These are phyloP conservation scores for Drosophila mojavensis DNA, from an alignment of 1,140 invertebrate genomes.

Conservation along the genomic window DNA sequence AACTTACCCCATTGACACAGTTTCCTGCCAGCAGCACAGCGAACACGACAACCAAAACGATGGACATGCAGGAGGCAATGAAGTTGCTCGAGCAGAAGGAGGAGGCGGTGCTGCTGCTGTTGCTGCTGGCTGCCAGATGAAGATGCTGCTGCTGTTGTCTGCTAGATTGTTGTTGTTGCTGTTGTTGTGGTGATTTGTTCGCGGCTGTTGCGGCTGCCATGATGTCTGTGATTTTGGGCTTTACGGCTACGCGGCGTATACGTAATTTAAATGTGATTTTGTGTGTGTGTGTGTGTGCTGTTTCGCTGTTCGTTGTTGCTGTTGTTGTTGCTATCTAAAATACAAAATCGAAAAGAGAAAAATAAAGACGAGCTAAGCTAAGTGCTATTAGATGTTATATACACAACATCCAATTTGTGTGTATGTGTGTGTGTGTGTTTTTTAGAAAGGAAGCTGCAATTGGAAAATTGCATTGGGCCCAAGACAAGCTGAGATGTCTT, in stretches of 20 bases:
- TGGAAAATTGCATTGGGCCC: constrained; percentile 21
- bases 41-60: constrained; percentile 65
- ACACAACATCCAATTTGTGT: constrained; percentile 20
- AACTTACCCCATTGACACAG: constrained; percentile 84
- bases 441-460: constrained; percentile 72
- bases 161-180: constrained; percentile 38
- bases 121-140: constrained; percentile 42
- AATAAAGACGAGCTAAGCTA: constrained; percentile 48
- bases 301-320: constrained; percentile 7
- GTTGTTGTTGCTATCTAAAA: constrained; percentile 59
- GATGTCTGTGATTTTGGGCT: constrained; percentile 68
- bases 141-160: constrained; percentile 59
- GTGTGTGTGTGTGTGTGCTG: not conserved
- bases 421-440: constrained; percentile 12
- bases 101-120: constrained; percentile 14
- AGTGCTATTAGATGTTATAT: constrained; percentile 45
- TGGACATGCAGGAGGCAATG: constrained; percentile 41
- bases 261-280: constrained; percentile 73
- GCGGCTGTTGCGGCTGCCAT: constrained; percentile 61
- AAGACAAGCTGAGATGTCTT: constrained; percentile 29
- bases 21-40: constrained; percentile 70
- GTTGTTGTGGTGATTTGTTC: constrained; percentile 62
- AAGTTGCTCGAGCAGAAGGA: constrained; percentile 30
- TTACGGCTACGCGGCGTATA: constrained; percentile 53
- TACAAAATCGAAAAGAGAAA: constrained; percentile 53